These are phyloP conservation scores for Oncorhynchus clarkii DNA, from an alignment of 2,113 vertebrate genomes.

Conservation along the genomic window DNA sequence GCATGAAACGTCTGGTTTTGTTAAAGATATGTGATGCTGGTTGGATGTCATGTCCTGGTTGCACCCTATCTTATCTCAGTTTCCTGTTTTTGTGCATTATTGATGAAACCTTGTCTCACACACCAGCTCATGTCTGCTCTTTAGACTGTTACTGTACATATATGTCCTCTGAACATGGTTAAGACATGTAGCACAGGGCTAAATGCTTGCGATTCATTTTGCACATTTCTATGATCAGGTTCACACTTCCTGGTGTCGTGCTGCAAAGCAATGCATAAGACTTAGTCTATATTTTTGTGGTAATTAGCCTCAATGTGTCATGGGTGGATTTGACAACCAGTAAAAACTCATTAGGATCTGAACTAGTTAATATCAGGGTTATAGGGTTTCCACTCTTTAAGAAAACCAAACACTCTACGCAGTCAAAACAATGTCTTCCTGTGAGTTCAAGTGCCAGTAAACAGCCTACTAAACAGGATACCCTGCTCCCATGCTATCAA, in stretches of 20 bases:
- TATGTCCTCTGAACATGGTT: slow-evolving; percentile 29
- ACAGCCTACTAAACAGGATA: slow-evolving; percentile 10
- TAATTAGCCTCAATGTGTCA: not conserved
- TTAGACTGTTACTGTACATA: slow-evolving; percentile 21
- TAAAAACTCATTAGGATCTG: not conserved
- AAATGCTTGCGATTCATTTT: not conserved
- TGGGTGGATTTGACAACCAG: not conserved
- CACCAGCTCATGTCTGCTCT: slow-evolving; percentile 39
- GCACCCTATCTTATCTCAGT: slow-evolving; percentile 65
- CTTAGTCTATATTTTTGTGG: not conserved
- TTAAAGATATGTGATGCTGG: slow-evolving; percentile 50
- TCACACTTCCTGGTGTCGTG: not conserved
- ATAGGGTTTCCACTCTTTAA: not conserved
- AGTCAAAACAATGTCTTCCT: slow-evolving; percentile 23
- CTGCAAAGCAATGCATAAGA: not conserved
- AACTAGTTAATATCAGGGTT: not conserved
- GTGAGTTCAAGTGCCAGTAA: slow-evolving; percentile 20
- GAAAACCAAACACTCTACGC: slow-evolving; percentile 10
- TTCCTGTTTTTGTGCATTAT: slow-evolving; percentile 70
- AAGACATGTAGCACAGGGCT: not conserved
- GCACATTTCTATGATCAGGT: not conserved
- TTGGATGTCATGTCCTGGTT: slow-evolving; percentile 67
- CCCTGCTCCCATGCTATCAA: not conserved
- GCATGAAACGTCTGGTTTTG: slow-evolving; percentile 21
- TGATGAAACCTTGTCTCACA: slow-evolving; percentile 60